These are phyloP conservation scores for Athene cunicularia DNA, from an alignment of 2,113 vertebrate genomes.

Conservation along the genomic window DNA sequence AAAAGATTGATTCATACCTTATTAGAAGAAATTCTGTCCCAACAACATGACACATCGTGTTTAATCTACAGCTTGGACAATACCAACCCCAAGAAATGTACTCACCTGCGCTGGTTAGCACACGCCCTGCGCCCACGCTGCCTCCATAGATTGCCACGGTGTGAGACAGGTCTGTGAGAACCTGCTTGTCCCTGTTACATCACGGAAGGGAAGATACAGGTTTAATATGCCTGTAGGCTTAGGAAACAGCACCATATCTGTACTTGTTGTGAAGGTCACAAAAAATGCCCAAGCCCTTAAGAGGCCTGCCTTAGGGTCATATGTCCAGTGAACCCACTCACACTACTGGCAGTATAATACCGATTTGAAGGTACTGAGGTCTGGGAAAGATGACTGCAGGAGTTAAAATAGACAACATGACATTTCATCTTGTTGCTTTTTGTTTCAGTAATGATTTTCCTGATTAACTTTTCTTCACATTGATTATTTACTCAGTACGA, in stretches of 20 bases:
- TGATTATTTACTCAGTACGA: not conserved
- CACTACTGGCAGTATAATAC: not conserved
- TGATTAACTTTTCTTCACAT: not conserved
- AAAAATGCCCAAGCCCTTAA: not conserved
- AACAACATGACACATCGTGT: accelerated
- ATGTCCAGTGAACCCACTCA: not conserved
- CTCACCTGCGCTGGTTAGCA: not conserved
- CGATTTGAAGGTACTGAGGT: accelerated
- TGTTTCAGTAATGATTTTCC: not conserved
- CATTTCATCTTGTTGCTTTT: not conserved
- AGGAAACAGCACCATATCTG: not conserved
- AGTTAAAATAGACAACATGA: not conserved
- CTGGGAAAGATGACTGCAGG: not conserved
- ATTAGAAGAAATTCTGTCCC: not conserved
- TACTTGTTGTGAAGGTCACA: not conserved
- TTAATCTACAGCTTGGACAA: not conserved
- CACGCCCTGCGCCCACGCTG: accelerated
- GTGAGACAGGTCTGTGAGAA: not conserved
- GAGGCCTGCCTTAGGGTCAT: not conserved
- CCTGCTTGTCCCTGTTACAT: not conserved
- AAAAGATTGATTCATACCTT: not conserved
- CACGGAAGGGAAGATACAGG: not conserved
- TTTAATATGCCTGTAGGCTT: not conserved
- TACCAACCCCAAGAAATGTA: not conserved
- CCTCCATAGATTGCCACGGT: not conserved